These are phyloP conservation scores for Esox lucius DNA, from an alignment of 2,797 vertebrate species.

Conservation along the genomic window DNA sequence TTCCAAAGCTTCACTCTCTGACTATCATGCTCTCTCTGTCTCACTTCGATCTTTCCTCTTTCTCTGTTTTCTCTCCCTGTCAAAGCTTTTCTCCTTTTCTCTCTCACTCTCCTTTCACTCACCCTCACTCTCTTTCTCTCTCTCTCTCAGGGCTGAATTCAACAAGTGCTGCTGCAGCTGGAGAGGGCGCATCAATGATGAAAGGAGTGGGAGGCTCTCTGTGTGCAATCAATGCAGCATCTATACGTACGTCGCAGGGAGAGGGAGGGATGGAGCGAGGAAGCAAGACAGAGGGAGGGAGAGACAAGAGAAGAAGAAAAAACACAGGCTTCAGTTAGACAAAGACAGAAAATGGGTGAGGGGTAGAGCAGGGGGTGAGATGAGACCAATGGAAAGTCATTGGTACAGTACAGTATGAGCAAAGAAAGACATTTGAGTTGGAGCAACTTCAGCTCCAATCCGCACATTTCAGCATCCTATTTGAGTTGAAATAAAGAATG, in stretches of 20 bases:
- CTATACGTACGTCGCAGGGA: constrained; percentile 81
- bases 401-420: constrained; percentile 73
- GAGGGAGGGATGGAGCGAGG: constrained; percentile 60
- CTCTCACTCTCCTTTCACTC: constrained; percentile 39
- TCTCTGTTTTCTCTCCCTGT: constrained; percentile 57
- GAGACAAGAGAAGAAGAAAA: constrained; percentile 48
- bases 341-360: constrained; percentile 71
- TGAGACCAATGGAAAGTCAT: constrained; percentile 77
- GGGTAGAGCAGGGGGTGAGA: constrained; percentile 48
- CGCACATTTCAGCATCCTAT: background rate
- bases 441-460: constrained; percentile 68
- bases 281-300: constrained; percentile 7
- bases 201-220: constrained; percentile 72
- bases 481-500: no score
- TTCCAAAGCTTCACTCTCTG: constrained; percentile 45
- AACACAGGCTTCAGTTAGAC: constrained; percentile 80
- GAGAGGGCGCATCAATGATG: constrained; percentile 69
- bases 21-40: constrained; percentile 22
- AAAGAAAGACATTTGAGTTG: constrained; percentile 74
- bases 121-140: constrained; percentile 10
- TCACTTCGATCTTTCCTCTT: constrained; percentile 39
- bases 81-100: constrained; percentile 43
- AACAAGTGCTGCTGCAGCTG: constrained; percentile 76
- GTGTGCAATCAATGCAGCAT: constrained; percentile 81
- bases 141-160: constrained; percentile 68